Conservation (phyloP, 2,888 invertebrate species). For the Cheilosia soror region DNA sequence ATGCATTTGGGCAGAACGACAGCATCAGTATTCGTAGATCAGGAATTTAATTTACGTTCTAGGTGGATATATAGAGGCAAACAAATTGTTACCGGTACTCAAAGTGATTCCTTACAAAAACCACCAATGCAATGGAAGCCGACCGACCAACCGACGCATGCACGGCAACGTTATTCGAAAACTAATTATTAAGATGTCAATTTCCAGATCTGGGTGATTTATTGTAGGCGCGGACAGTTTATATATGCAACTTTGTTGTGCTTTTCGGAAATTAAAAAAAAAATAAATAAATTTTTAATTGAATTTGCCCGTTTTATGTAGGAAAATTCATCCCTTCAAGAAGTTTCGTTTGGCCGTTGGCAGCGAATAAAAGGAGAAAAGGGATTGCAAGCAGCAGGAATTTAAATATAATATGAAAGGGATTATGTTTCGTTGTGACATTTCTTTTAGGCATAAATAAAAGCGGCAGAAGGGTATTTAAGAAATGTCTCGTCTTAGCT, state of each 20-base stretch:
- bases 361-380: slow-evolving; percentile 10
- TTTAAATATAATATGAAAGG: slow-evolving; percentile 48
- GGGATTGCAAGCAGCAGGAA: slow-evolving; percentile 34
- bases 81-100: neutral
- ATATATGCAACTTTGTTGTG: slow-evolving; percentile 10
- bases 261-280: neutral
- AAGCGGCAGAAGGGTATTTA: neutral
- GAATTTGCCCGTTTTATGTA: neutral
- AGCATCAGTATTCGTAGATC: neutral
- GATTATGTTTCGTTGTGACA: slow-evolving; percentile 40
- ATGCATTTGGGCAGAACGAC: neutral
- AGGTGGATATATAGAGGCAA: neutral
- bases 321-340: slow-evolving; percentile 19
- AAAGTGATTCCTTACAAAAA: too few species aligned
- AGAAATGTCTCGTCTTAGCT: neutral
- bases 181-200: slow-evolving; percentile 41
- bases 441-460: slow-evolving; percentile 6
- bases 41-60: slow-evolving; percentile 3
- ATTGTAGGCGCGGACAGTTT: neutral
- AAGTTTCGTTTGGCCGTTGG: slow-evolving; percentile 7
- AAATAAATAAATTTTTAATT: slow-evolving; percentile 17
- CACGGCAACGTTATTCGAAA: neutral
- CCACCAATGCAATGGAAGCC: neutral
- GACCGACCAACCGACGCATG: neutral
- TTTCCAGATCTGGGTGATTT: slow-evolving; percentile 22